A percentile compares a stretch with the other conserved stretches of the same genome.
Evolutionary conservation across 92 coral and sea anemone species (phyloP).

Genomic region (Meandrina meandrites): DNA sequence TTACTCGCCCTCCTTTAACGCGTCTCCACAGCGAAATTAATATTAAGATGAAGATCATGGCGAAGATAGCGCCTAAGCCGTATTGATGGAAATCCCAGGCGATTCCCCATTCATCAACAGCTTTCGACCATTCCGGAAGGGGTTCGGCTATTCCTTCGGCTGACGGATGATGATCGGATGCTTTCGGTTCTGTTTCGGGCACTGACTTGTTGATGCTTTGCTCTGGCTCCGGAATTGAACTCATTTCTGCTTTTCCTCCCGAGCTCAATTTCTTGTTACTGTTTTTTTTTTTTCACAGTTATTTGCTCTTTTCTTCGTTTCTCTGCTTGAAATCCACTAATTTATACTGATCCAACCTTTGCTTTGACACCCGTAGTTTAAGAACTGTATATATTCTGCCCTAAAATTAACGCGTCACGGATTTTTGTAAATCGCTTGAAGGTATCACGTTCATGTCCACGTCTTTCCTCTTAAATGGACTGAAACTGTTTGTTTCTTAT

Average conservation of each 20-base stretch:
- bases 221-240: constrained; percentile 39
- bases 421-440: neutral
- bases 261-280: neutral
- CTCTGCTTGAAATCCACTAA: neutral
- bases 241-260: neutral
- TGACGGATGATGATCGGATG: neutral
- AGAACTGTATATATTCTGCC: neutral
- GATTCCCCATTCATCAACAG: constrained; percentile 63
- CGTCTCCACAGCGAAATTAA: constrained; percentile 25
- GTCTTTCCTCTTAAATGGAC: neutral
- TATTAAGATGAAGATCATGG: constrained; percentile 21
- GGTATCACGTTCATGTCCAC: neutral
- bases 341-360: neutral
- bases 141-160: constrained; percentile 61
- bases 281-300: neutral
- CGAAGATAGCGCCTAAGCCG: constrained; percentile 61
- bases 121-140: constrained; percentile 73
- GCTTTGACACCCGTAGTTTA: neutral
- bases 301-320: neutral
- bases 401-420: neutral
- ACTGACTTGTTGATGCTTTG: neutral
- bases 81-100: constrained; percentile 73
- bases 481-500: neutral
- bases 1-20: neutral
- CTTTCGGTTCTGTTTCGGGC: constrained; percentile 39